A percentile compares a stretch with the other conserved stretches of the same genome.
These are phyloP conservation scores for Temnopleurus reevesii DNA, from an alignment of 53 echinoderm and acorn worm genomes.

Conservation along the genomic window DNA sequence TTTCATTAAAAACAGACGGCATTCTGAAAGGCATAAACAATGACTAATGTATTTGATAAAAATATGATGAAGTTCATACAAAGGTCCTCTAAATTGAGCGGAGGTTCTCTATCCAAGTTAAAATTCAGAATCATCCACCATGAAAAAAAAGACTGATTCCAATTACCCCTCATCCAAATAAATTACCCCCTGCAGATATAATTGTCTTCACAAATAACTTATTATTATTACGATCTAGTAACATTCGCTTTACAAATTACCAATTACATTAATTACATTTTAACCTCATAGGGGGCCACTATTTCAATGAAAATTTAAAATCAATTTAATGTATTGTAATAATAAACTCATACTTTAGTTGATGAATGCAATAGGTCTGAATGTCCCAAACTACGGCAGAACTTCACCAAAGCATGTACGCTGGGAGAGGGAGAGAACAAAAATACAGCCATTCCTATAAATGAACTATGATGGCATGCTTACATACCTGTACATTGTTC, in stretches of 20 bases:
- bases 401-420: neutral
- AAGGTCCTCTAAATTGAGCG: neutral
- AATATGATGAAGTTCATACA: too few relatives aligned
- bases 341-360: too few relatives aligned
- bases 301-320: too few relatives aligned
- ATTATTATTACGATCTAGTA: neutral
- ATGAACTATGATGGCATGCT: conserved; percentile 31
- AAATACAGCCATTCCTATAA: conserved; percentile 32
- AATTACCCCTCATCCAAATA: neutral
- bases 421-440: neutral
- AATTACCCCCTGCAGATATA: conserved; percentile 6
- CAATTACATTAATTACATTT: neutral
- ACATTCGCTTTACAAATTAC: neutral
- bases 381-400: neutral
- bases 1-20: too few relatives aligned
- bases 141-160: neutral
- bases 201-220: neutral
- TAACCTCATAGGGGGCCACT: neutral
- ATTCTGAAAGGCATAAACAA: too few relatives aligned
- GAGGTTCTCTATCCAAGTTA: neutral
- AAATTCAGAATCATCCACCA: neutral
- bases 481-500: conserved; percentile 24
- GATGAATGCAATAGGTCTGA: conserved; percentile 3
- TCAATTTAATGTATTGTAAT: too few relatives aligned
- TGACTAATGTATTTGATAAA: too few relatives aligned